These are phyloP conservation scores for Megamerina dolium DNA, from an alignment of 2,888 invertebrate species.

Conservation along the genomic window DNA sequence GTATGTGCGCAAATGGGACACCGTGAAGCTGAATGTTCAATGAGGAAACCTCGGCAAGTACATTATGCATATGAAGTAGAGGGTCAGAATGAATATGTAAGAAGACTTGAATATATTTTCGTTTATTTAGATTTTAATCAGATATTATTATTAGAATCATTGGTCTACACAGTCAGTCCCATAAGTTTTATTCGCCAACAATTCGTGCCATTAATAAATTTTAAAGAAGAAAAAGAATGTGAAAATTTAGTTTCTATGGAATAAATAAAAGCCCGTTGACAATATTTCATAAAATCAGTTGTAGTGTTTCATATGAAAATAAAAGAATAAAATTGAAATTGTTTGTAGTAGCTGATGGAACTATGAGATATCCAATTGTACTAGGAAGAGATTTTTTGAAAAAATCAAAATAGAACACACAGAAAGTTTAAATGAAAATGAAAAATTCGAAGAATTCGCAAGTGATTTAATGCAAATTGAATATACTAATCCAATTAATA, in stretches of 20 bases:
- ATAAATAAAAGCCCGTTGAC: constrained; percentile 12
- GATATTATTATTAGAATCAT: no score
- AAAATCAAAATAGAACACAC: constrained; percentile 10
- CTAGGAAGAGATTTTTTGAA: constrained; percentile 16
- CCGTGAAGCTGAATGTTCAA: neutral
- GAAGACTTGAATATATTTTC: no score
- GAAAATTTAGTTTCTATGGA: constrained; percentile 9
- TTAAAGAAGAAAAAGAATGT: no score
- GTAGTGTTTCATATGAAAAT: constrained; percentile 8
- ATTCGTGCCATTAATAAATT: no score
- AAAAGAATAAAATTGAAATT: constrained; percentile 14
- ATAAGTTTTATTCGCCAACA: no score
- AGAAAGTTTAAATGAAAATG: neutral
- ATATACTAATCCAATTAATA: neutral
- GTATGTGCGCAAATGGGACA: neutral
- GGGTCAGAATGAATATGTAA: no score
- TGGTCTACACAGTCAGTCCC: no score
- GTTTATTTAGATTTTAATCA: no score
- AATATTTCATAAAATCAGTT: constrained; percentile 10
- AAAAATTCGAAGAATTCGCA: neutral
- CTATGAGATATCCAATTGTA: constrained; percentile 15
- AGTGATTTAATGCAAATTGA: constrained; percentile 11
- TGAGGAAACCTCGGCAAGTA: neutral
- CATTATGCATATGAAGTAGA: no score
- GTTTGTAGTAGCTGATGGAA: constrained; percentile 16